Evolutionary conservation across 2,888 invertebrate species (phyloP).

Genomic region (Tribolium freemani): DNA sequence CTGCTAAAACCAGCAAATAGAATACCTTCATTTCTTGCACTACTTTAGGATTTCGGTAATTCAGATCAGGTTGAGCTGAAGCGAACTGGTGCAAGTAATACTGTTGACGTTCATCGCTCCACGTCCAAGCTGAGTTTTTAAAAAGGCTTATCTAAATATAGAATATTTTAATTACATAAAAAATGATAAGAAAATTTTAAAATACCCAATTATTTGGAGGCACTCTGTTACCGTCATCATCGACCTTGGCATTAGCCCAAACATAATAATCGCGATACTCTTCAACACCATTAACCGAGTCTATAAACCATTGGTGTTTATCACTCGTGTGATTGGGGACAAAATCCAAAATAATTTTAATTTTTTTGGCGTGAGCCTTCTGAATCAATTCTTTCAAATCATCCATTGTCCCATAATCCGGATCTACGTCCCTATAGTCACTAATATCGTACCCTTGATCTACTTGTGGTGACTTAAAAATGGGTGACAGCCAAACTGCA

Average conservation of each 20-base stretch:
- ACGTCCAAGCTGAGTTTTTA: conserved; percentile 68
- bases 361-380: conserved; percentile 72
- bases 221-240: conserved; percentile 62
- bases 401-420: conserved; percentile 79
- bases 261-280: conserved; percentile 82
- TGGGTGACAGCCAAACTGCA: conserved; percentile 88
- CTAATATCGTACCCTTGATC: conserved; percentile 93
- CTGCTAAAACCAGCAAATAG: too few species aligned
- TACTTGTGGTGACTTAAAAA: conserved; percentile 85
- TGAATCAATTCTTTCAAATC: conserved; percentile 77
- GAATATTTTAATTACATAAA: neutral
- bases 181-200: neutral
- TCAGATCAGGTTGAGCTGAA: conserved; percentile 83
- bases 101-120: conserved; percentile 75
- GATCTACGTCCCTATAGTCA: conserved; percentile 80
- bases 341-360: conserved; percentile 68
- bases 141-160: conserved; percentile 46
- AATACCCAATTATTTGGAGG: conserved; percentile 86
- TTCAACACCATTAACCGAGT: conserved; percentile 74
- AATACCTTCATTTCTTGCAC: conserved; percentile 74
- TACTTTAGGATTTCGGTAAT: conserved; percentile 80
- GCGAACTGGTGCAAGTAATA: conserved; percentile 88
- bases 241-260: conserved; percentile 78
- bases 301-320: conserved; percentile 85
- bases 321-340: conserved; percentile 79